Base-by-base conservation (phyloP, 2,113 vertebrate genomes). In the Corydoras sp. region DNA sequence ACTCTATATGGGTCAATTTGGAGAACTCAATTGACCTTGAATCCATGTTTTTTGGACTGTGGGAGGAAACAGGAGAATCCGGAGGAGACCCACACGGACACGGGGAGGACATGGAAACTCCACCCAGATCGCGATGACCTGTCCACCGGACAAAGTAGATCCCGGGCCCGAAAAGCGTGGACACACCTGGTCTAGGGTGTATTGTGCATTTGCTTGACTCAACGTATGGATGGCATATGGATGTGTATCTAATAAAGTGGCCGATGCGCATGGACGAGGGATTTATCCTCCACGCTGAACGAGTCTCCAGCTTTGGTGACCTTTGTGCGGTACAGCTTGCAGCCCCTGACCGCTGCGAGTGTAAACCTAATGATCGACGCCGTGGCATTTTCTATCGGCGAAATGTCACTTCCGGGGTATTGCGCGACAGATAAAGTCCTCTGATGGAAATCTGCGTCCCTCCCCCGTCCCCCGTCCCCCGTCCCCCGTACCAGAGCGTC, bases 371-470 rank as follows among this genome's bases (percentile, higher is more conserved):
- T 80, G 76, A 75, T 77, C 55, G 64, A 50, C 50, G 61, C 68
- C 68, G n/a, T 75, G 73, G 72, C 69, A 76, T 77, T 80, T 77
- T 71, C 72, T 73, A 73, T 77, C 8, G 73, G 69, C 74, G 60
- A 77, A 80, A 77, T 77, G 79, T 80, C 76, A 77, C 67, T 67
- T 75, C 69, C 69, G 48, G 66, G 69, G 73, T 73, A 76, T 67
- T 67, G 69, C 56, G 61, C 73, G 69, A 77, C 48, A 69, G 72
- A 69, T 64, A 63, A 77, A 72, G 60, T 8, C 9, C 62, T 35
- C 51, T 72, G 71, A 70, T 66, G 73, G 79, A 77, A 56, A 7
- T 56, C 14, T 56, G 13, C 54, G 4, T 56, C 15, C 15, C 12
- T 15, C 58, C 62, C 72, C 24, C 6, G 50, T 68, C 32, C 13